Conservation (phyloP, 2,113 vertebrate genomes). For the Monopterus albus region DNA sequence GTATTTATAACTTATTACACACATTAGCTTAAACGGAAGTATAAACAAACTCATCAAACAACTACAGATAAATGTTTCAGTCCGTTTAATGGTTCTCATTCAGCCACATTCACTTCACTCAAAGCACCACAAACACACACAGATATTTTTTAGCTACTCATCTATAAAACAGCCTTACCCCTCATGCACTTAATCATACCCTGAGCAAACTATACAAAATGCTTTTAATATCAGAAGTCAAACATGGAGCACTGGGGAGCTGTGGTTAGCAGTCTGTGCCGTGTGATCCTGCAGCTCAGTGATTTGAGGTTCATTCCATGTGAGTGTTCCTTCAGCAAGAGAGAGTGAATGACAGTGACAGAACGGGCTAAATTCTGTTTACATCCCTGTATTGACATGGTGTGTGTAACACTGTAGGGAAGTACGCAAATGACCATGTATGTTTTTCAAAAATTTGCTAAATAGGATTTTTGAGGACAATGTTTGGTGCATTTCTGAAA, state of each 20-base stretch:
- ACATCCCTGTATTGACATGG: conserved; percentile 9
- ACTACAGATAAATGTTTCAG: conserved; percentile 39
- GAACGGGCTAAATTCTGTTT: conserved; percentile 36
- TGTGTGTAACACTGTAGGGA: conserved; percentile 6
- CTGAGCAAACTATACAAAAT: conserved; percentile 32
- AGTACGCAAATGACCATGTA: conserved; percentile 50
- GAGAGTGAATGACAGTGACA: conserved; percentile 28
- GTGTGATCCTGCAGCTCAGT: conserved; percentile 15
- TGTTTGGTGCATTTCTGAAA: conserved; percentile 39
- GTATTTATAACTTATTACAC: conserved; percentile 8
- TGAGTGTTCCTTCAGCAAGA: conserved; percentile 39
- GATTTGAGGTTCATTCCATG: conserved; percentile 54
- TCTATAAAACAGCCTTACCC: not conserved
- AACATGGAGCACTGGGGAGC: conserved; percentile 21
- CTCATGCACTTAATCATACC: conserved; percentile 38
- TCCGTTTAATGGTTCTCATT: conserved; percentile 26
- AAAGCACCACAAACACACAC: conserved; percentile 2
- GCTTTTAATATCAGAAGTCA: conserved; percentile 26
- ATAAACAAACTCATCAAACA: conserved; percentile 39
- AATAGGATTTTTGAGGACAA: conserved; percentile 45
- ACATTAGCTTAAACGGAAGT: conserved; percentile 7
- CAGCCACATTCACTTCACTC: conserved; percentile 12
- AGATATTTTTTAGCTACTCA: conserved; percentile 15
- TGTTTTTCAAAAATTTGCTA: conserved; percentile 32
- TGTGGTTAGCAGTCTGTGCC: conserved; percentile 20